Evolutionary conservation across 1,140 invertebrate species (phyloP), one percentile per base, ranked within the genome.

Genomic region (Aphelinus certus): DNA sequence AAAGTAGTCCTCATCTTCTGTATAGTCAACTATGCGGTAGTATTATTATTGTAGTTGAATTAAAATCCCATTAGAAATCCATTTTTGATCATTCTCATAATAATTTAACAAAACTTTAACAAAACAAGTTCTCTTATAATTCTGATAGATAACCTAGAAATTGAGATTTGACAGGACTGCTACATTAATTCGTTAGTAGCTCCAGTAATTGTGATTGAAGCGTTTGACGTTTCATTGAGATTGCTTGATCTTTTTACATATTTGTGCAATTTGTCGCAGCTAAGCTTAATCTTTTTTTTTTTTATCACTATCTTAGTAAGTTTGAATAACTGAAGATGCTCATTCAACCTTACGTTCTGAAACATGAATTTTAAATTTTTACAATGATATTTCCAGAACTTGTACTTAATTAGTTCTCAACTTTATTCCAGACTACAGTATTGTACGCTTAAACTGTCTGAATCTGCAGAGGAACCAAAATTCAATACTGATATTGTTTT

Each of bases 401-500:
- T n/a, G n/a, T n/a, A n/a, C n/a, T n/a, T n/a, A n/a, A n/a, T n/a
- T n/a, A n/a, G n/a, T n/a, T n/a, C n/a, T n/a, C n/a, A n/a, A n/a
- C n/a, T n/a, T n/a, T n/a, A n/a, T n/a, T n/a, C n/a, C n/a, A n/a
- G n/a, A n/a, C n/a, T n/a, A n/a, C n/a, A n/a, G n/a, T n/a, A n/a
- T n/a, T n/a, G n/a, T n/a, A n/a, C n/a, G n/a, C n/a, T n/a, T n/a
- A n/a, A n/a, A n/a, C n/a, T n/a, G n/a, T n/a, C n/a, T n/a, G n/a
- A n/a, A n/a, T n/a, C n/a, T n/a, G n/a, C n/a, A n/a, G n/a, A n/a
- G n/a, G n/a, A n/a, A n/a, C n/a, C n/a, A n/a, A n/a, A n/a, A 49
- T 76, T 43, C 42, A 68, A 71, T 58, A 77, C 80, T 51, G 86
- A 88, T 75, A 82, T 84, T 7, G 80, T 89, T 67, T 80, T 89